phyloP scores from a whole-genome alignment of 2,888 invertebrate species.

The Synanthedon formicaeformis region DNA sequence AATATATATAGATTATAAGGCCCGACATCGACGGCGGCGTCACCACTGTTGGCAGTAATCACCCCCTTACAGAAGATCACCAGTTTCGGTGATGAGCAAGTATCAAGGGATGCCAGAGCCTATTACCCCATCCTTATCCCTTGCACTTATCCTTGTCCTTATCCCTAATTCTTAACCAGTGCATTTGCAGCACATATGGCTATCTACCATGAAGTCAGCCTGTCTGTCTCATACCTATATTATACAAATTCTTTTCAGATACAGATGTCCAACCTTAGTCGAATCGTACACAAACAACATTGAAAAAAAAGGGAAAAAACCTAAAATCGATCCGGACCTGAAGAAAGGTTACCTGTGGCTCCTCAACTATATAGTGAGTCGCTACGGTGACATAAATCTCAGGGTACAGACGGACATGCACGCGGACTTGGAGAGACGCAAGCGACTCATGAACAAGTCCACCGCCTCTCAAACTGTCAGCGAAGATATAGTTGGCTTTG shows the following conservation, averaged over 20 bases:
- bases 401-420: slow-evolving; percentile 75
- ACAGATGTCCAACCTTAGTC: slow-evolving; percentile 84
- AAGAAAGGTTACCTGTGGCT: slow-evolving; percentile 80
- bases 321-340: slow-evolving; percentile 75
- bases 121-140: too few relatives aligned
- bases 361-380: slow-evolving; percentile 74
- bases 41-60: too few relatives aligned
- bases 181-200: too few relatives aligned
- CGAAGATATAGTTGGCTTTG: slow-evolving; percentile 58
- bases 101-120: too few relatives aligned
- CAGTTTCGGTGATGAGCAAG: too few relatives aligned
- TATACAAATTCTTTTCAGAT: slow-evolving; percentile 30
- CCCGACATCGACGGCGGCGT: too few relatives aligned
- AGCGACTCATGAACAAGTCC: slow-evolving; percentile 41
- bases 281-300: slow-evolving; percentile 74
- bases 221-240: too few relatives aligned
- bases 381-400: slow-evolving; percentile 73
- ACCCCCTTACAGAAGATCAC: too few relatives aligned
- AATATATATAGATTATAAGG: too few relatives aligned
- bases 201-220: too few relatives aligned
- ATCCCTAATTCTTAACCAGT: too few relatives aligned
- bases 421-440: slow-evolving; percentile 65
- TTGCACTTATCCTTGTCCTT: too few relatives aligned
- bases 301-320: slow-evolving; percentile 40
- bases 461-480: slow-evolving; percentile 40